phyloP scores from a whole-genome alignment of 2,888 invertebrate species.

The Plagodis dolabraria region DNA sequence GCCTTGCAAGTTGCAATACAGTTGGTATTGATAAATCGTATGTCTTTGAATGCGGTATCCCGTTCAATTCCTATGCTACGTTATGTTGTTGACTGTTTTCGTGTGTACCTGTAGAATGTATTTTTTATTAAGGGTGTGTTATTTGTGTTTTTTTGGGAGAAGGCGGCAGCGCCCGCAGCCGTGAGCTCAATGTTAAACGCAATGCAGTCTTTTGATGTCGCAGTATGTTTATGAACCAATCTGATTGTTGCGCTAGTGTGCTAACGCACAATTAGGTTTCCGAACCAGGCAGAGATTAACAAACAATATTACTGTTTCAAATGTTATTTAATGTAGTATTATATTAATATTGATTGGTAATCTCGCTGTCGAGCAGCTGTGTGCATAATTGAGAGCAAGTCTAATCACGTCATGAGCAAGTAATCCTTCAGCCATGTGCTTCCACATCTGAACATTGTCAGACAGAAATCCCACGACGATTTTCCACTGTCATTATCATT shows the following conservation, averaged over 20 bases:
- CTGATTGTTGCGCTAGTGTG: constrained; percentile 82
- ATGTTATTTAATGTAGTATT: constrained; percentile 13
- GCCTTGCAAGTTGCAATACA: constrained; percentile 3
- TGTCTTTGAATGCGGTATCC: constrained; percentile 26
- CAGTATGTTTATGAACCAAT: constrained; percentile 82
- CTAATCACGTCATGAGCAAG: constrained; percentile 65
- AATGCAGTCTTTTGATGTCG: constrained; percentile 86
- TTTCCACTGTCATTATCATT: constrained; percentile 47
- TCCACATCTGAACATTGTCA: constrained; percentile 43
- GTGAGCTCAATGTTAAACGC: constrained; percentile 91
- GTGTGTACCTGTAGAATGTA: constrained; percentile 33
- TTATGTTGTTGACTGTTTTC: constrained; percentile 25
- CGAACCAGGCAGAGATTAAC: constrained; percentile 55
- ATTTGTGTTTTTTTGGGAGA: constrained; percentile 83
- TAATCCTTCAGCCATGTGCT: constrained; percentile 62
- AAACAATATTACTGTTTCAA: constrained; percentile 33
- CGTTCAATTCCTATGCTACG: constrained; percentile 24
- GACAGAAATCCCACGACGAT: constrained; percentile 44
- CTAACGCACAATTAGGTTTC: constrained; percentile 79
- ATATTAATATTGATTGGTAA: constrained; percentile 66
- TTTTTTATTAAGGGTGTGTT: constrained; percentile 68
- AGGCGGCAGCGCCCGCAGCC: constrained; percentile 90
- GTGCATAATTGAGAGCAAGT: constrained; percentile 67
- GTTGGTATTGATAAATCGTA: constrained; percentile 9
- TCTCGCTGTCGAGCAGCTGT: constrained; percentile 64